Percentiles rank a stretch among this genome's conserved stretches.
These are phyloP conservation scores for Idris sp. DNA, from an alignment of 1,140 invertebrate species.

Conservation along the genomic window DNA sequence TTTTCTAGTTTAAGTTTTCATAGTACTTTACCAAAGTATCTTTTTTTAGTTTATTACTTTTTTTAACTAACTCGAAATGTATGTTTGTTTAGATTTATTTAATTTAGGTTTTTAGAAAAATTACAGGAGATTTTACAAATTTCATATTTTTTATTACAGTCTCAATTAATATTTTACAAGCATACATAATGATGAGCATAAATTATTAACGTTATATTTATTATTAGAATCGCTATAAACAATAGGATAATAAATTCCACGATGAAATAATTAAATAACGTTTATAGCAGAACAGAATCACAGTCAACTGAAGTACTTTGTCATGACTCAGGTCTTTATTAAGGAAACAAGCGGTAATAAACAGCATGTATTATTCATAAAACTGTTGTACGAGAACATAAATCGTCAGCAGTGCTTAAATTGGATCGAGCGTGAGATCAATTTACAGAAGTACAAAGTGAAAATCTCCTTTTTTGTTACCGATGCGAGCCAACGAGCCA, in stretches of 20 bases:
- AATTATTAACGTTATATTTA: neutral
- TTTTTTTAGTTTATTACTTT: too few species aligned
- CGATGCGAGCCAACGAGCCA: constrained; percentile 28
- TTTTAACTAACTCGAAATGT: too few species aligned
- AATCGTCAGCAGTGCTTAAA: constrained; percentile 24
- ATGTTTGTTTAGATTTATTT: too few species aligned
- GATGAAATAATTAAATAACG: constrained; percentile 13
- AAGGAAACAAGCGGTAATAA: constrained; percentile 22
- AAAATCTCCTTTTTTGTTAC: constrained; percentile 31
- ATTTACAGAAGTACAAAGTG: constrained; percentile 41
- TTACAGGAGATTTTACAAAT: too few species aligned
- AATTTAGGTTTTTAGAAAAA: too few species aligned
- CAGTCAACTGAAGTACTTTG: constrained; percentile 16
- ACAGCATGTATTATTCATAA: constrained; percentile 14
- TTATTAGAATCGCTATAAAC: neutral
- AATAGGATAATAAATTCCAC: constrained; percentile 1
- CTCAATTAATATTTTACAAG: too few species aligned
- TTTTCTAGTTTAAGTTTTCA: too few species aligned
- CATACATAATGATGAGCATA: neutral
- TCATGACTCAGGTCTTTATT: constrained; percentile 10
- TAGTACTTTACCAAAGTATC: too few species aligned
- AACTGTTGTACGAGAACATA: constrained; percentile 10
- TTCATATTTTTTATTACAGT: too few species aligned
- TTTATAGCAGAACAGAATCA: constrained; percentile 10
- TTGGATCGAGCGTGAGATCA: constrained; percentile 25